Base-by-base conservation (phyloP, 2,113 vertebrate genomes). In the Hydrochoerus hydrochaeris region DNA sequence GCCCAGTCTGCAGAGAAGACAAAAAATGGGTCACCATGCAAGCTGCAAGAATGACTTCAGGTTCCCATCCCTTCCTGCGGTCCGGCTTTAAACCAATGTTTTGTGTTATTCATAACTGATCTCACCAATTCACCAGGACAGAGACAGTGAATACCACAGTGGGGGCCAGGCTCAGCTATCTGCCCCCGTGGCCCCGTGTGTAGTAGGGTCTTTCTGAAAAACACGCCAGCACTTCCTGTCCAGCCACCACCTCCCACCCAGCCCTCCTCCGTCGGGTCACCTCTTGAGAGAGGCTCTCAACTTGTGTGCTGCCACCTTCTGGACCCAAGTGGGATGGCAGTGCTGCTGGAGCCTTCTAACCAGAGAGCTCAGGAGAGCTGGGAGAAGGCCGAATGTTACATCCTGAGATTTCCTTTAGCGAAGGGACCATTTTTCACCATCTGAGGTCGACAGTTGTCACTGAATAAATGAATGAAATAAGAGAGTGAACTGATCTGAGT, bases 291-390 rank as follows among this genome's bases (percentile, higher is more conserved):
- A 10, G 1, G 12, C 24, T 62, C 65, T 19, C 30, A 14, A n/a
- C 8, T 60, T 46, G 24, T 94, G n/a, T 85, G 62, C 63, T 80
- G 77, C 82, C 96, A 52, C 82, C 89, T 88, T 12, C 58, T 62
- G 80, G 86, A 28, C 35, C 20, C 46, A 7, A 41, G 52, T 85
- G 90, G 60, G 13, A 58, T 69, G 60, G 38, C 88, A 32, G 52
- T 28, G 16, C 78, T 30, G 49, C 60, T 2, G 4, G 22, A 20
- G 0, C 3, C 8, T 12, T 44, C 65, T 30, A 49, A 7, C 5
- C 11, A 3, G 24, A 54, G 17, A 24, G 13, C 49, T 83, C 35
- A 3, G 81, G 81, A 17, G 30, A 9, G 5, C 86, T 38, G 13
- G 26, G 4, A 2, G 6, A n/a, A 9, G 32, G 6, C 11, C 3